These are phyloP conservation scores for Rhadinocentrus ornatus DNA, from an alignment of 2,797 vertebrate species.

Conservation along the genomic window DNA sequence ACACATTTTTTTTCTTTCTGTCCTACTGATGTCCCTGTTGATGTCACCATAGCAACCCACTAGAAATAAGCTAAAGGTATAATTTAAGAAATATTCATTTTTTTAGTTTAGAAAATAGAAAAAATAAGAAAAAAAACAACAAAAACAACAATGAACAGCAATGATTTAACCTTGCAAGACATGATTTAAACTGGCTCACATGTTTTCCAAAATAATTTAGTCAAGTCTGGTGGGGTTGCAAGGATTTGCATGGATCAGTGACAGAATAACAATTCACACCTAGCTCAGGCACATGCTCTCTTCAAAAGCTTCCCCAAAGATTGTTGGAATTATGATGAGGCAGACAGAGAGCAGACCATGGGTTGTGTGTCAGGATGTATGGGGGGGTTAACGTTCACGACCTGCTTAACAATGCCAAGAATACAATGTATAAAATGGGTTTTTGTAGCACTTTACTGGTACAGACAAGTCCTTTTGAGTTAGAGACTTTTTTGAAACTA, in stretches of 20 bases:
- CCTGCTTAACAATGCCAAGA: conserved; percentile 22
- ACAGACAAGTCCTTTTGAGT: neutral
- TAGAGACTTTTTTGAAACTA: neutral
- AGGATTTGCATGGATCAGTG: conserved; percentile 66
- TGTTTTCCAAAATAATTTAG: conserved; percentile 66
- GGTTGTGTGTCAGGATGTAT: conserved; percentile 55
- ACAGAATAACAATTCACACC: conserved; percentile 66
- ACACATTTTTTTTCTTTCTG: conserved; percentile 57
- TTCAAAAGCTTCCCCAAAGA: conserved; percentile 60
- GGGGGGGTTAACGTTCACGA: conserved; percentile 32
- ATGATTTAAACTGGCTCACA: conserved; percentile 57
- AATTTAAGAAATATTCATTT: conserved; percentile 51
- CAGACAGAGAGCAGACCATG: conserved; percentile 38
- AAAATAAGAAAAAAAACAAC: neutral
- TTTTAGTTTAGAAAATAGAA: conserved; percentile 2
- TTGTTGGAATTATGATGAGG: conserved; percentile 44
- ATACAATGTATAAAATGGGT: conserved; percentile 8
- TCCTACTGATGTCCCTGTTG: conserved; percentile 42
- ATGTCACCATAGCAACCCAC: conserved; percentile 68
- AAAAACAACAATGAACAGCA: conserved; percentile 11
- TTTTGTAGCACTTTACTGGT: neutral
- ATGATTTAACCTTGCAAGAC: conserved; percentile 42
- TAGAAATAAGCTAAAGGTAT: conserved; percentile 46
- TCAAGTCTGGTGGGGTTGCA: conserved; percentile 60
- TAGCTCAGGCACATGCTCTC: conserved; percentile 37